Conservation (phyloP, 2,797 vertebrate species). For the Bucorvus abyssinicus region DNA sequence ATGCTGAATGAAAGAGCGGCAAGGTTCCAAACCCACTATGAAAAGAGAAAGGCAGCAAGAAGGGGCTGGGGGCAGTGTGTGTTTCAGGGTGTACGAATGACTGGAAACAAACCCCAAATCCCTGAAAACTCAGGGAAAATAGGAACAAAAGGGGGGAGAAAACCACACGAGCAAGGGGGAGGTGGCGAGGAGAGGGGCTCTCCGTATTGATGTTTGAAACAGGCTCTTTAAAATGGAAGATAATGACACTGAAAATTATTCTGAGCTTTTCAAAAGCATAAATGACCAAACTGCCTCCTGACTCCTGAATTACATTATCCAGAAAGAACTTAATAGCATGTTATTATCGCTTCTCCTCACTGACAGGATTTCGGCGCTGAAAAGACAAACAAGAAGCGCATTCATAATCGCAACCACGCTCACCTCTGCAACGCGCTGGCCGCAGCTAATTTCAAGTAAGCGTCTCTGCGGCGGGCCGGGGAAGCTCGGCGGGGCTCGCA, state of each 20-base stretch:
- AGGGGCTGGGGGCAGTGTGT: not conserved
- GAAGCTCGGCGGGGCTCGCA: not conserved
- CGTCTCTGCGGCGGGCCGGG: not conserved
- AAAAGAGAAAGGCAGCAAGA: not conserved
- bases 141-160: constrained; percentile 50
- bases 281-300: constrained; percentile 81
- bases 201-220: constrained; percentile 65
- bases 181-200: not conserved
- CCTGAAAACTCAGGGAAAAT: constrained; percentile 23
- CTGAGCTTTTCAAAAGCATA: constrained; percentile 79
- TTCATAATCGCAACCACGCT: constrained; percentile 60
- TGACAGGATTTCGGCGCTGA: constrained; percentile 77
- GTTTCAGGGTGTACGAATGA: not conserved
- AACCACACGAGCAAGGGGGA: constrained; percentile 28
- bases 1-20: not conserved
- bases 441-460: constrained; percentile 69
- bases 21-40: not conserved
- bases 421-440: constrained; percentile 53
- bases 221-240: constrained; percentile 76
- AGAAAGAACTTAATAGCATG: constrained; percentile 81
- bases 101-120: constrained; percentile 10
- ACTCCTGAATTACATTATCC: constrained; percentile 81
- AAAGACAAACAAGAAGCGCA: constrained; percentile 77
- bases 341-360: constrained; percentile 78
- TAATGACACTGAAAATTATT: constrained; percentile 80